These are phyloP conservation scores for Nesometra sesokonis DNA, from an alignment of 35 echinoderm and acorn worm genomes.

Conservation along the genomic window DNA sequence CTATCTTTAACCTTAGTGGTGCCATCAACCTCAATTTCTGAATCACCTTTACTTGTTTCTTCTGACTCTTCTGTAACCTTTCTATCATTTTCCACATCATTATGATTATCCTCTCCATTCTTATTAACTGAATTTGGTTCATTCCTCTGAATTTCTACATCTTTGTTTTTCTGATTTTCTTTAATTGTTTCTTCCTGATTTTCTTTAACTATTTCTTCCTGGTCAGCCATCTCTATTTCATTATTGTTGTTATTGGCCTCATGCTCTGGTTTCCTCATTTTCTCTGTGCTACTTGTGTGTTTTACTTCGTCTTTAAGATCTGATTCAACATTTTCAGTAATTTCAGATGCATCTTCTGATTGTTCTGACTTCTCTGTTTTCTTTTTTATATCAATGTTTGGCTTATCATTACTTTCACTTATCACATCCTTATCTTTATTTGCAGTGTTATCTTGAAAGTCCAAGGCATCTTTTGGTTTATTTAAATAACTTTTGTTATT, in stretches of 20 bases:
- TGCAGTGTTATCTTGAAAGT: background rate
- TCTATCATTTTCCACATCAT: background rate
- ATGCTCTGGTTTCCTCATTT: background rate
- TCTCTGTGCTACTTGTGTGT: background rate
- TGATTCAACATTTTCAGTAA: background rate
- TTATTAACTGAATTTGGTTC: background rate
- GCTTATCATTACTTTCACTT: background rate
- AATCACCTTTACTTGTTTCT: background rate
- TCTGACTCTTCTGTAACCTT: slow-evolving; percentile 9
- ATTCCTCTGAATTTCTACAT: slow-evolving; percentile 3
- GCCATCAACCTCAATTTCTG: background rate
- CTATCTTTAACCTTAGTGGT: background rate
- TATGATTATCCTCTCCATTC: background rate
- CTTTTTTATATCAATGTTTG: background rate
- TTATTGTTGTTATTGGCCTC: background rate
- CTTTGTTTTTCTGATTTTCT: too few relatives aligned
- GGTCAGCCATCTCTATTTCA: background rate
- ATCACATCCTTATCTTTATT: background rate
- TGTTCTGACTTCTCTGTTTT: background rate
- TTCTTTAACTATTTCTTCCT: background rate
- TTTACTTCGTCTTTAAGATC: background rate
- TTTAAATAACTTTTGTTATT: background rate
- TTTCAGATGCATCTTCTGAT: background rate
- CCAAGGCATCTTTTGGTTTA: background rate
- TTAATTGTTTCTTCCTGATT: background rate